These are phyloP conservation scores for Physocephala rufipes DNA, from an alignment of 2,888 invertebrate species.

Conservation along the genomic window DNA sequence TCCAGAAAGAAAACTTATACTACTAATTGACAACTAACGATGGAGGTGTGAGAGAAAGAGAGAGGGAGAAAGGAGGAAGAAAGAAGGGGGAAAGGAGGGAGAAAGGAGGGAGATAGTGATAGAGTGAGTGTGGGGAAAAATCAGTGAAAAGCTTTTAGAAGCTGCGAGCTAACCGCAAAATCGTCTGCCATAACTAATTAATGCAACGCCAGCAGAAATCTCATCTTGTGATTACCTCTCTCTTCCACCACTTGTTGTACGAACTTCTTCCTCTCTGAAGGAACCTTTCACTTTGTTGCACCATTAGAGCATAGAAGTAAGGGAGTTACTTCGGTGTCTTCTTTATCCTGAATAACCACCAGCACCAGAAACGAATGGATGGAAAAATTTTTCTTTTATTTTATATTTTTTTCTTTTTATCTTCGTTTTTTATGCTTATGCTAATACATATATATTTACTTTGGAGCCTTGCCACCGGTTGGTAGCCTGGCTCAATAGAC, in stretches of 20 bases:
- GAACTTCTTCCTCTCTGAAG: slow-evolving; percentile 18
- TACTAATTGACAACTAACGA: slow-evolving; percentile 27
- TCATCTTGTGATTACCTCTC: slow-evolving; percentile 43
- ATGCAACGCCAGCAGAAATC: slow-evolving; percentile 52
- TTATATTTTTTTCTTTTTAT: slow-evolving; percentile 1
- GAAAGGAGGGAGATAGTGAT: slow-evolving; percentile 2
- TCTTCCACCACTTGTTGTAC: too few species aligned
- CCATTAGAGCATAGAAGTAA: neutral
- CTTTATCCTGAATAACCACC: neutral
- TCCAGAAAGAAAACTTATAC: slow-evolving; percentile 28
- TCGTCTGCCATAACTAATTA: slow-evolving; percentile 65
- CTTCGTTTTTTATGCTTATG: too few species aligned
- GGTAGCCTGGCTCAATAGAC: neutral
- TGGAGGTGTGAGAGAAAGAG: slow-evolving; percentile 7
- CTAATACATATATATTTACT: slow-evolving; percentile 36
- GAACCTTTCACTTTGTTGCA: neutral
- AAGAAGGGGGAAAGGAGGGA: slow-evolving; percentile 4
- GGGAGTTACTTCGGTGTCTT: neutral
- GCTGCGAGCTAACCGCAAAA: slow-evolving; percentile 60
- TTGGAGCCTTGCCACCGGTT: neutral
- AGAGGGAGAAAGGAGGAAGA: neutral
- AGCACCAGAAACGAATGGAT: neutral
- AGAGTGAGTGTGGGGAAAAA: slow-evolving; percentile 35
- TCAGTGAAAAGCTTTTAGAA: slow-evolving; percentile 63
- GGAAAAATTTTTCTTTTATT: slow-evolving; percentile 13